A percentile compares a stretch with the other conserved stretches of the same genome.
Conservation (phyloP, 2,888 invertebrate species). For the Euplagia quadripunctaria region DNA sequence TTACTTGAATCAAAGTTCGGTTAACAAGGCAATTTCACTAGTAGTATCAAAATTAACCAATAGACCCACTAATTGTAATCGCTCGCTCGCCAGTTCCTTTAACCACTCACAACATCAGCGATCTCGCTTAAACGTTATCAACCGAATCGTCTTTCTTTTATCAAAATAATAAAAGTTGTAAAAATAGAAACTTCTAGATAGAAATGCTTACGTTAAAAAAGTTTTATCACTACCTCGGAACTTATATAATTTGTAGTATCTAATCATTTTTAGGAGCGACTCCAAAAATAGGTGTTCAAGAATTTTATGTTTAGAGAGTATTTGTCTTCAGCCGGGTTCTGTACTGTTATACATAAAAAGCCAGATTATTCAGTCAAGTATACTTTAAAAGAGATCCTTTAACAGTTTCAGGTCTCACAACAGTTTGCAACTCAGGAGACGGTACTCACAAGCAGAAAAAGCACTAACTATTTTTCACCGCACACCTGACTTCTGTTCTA, state of each 20-base stretch:
- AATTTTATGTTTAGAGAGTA: no score
- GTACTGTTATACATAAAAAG: not conserved
- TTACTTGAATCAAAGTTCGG: no score
- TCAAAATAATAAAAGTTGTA: not conserved
- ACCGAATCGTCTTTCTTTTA: not conserved
- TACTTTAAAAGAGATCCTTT: not conserved
- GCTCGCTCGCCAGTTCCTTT: no score
- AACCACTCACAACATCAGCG: not conserved
- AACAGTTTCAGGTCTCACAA: not conserved
- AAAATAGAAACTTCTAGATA: not conserved
- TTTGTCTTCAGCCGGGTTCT: not conserved
- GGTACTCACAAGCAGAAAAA: no score
- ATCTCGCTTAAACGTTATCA: not conserved
- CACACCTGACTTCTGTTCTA: not conserved
- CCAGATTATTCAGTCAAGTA: not conserved
- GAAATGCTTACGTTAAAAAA: not conserved
- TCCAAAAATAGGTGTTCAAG: no score
- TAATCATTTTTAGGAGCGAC: no score
- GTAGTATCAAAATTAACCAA: no score
- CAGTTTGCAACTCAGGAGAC: not conserved
- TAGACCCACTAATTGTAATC: no score
- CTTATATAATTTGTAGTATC: no score
- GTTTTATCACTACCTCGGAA: no score
- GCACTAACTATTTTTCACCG: not conserved
- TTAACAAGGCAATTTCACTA: no score